A percentile compares a stretch with the other conserved stretches of the same genome.
Conservation (phyloP, 2,888 invertebrate species). For the Odontomyia ornata region DNA sequence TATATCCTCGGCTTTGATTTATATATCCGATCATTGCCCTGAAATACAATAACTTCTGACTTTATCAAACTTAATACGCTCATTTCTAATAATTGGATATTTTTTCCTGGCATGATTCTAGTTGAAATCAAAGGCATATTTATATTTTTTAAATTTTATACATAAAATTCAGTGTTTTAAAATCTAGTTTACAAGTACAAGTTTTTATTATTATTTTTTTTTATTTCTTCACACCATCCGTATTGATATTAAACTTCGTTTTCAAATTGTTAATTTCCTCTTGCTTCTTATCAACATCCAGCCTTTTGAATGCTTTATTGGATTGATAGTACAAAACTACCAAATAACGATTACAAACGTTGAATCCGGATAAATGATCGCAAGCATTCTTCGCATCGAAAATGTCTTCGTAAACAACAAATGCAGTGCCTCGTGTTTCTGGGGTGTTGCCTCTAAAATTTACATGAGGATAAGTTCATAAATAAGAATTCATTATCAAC, state of each 20-base stretch:
- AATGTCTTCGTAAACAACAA: conserved; percentile 99
- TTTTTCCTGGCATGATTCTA: too few species aligned
- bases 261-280: conserved; percentile 96
- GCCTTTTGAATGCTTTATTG: conserved; percentile 93
- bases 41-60: too few species aligned
- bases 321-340: conserved; percentile 99
- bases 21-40: too few species aligned
- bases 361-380: conserved; percentile 98
- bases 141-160: too few species aligned
- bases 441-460: conserved; percentile 90
- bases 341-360: conserved; percentile 97
- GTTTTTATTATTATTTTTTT: too few species aligned
- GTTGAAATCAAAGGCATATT: too few species aligned
- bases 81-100: too few species aligned
- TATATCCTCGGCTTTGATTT: too few species aligned
- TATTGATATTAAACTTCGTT: conserved; percentile 87
- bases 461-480: conserved; percentile 47
- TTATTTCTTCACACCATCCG: conserved; percentile 67
- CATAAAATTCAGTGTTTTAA: too few species aligned
- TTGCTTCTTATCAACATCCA: conserved; percentile 94
- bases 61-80: too few species aligned
- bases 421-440: conserved; percentile 97
- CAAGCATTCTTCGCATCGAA: conserved; percentile 99
- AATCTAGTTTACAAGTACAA: too few species aligned
- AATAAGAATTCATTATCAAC: conserved; percentile 60